These are phyloP conservation scores for Scatophagus argus DNA, from an alignment of 2,113 vertebrate genomes.

Conservation along the genomic window DNA sequence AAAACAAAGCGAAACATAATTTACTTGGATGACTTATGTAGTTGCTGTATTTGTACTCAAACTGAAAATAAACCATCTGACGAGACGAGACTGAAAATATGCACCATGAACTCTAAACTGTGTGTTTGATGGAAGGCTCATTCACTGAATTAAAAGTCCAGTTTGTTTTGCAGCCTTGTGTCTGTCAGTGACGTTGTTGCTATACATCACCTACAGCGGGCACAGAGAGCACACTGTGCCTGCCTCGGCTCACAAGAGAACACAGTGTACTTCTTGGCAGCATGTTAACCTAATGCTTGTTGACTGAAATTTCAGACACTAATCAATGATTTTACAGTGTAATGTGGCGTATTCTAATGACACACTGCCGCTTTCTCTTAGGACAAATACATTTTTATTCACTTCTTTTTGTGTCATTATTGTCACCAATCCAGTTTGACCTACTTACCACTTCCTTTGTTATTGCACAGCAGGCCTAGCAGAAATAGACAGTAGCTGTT, in stretches of 20 bases:
- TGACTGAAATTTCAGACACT: neutral
- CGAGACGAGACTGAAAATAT: too few species aligned
- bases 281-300: constrained; percentile 20
- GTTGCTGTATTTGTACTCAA: neutral
- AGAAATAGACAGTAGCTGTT: neutral
- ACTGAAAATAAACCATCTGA: neutral
- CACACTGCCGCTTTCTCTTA: neutral
- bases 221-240: constrained; percentile 45
- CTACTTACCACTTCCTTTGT: constrained; percentile 45
- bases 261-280: constrained; percentile 71
- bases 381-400: neutral
- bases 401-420: neutral
- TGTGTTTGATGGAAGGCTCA: accelerated
- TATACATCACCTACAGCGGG: constrained; percentile 26
- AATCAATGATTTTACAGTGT: neutral
- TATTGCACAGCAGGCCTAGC: neutral
- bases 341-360: neutral
- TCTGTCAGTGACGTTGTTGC: constrained; percentile 1
- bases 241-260: constrained; percentile 55
- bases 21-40: neutral
- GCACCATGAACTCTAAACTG: neutral
- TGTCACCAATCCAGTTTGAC: constrained; percentile 27
- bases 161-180: neutral
- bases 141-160: neutral
- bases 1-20: neutral